Evolutionary conservation across 2,113 vertebrate genomes (phyloP).

Genomic region (Glaucidium brasilianum): DNA sequence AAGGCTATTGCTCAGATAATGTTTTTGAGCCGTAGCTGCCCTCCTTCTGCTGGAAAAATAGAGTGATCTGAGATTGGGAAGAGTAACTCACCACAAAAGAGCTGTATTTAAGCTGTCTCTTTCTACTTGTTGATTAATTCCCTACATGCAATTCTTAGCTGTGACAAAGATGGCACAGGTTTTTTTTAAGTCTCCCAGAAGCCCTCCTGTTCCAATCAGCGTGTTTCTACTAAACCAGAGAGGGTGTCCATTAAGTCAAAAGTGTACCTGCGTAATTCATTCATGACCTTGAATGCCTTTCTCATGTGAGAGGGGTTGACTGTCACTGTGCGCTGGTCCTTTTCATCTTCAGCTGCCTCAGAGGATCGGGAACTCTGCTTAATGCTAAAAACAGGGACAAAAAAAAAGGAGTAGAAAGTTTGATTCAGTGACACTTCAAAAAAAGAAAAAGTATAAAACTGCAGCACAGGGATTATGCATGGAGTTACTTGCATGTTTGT

Average conservation of each 20-base stretch:
- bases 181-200: neutral
- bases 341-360: conserved; percentile 79
- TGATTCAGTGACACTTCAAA: neutral
- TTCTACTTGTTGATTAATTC: neutral
- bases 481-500: neutral
- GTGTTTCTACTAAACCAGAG: neutral
- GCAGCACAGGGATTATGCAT: neutral
- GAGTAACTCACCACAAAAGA: neutral
- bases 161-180: neutral
- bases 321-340: conserved; percentile 80
- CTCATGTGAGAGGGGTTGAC: conserved; percentile 91
- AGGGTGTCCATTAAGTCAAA: neutral
- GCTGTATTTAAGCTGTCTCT: neutral
- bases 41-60: neutral
- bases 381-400: conserved; percentile 54
- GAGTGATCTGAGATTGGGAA: neutral
- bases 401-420: neutral
- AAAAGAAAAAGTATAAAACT: neutral
- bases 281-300: conserved; percentile 96
- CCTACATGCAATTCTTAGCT: neutral
- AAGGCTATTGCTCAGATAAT: neutral
- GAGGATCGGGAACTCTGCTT: conserved; percentile 69
- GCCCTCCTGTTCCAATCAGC: neutral
- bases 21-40: neutral
- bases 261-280: conserved; percentile 89